These are phyloP conservation scores for Rattus rattus DNA, from an alignment of 2,113 vertebrate species.

Conservation along the genomic window DNA sequence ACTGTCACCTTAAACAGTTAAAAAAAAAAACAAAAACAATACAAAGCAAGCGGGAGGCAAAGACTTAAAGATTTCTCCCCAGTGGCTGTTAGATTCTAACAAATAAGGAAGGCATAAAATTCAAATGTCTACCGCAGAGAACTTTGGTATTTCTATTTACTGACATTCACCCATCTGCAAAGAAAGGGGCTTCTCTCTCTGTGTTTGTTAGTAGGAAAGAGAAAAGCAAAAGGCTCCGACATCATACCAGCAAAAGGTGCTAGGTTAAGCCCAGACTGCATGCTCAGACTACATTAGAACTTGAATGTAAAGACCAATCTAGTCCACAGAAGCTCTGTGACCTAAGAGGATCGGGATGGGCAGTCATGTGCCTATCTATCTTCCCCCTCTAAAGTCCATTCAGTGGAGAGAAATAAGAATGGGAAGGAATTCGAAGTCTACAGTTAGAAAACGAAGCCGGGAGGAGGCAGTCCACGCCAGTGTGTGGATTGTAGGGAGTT, in stretches of 20 bases:
- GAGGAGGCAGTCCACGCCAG: not conserved
- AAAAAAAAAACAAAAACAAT: not conserved
- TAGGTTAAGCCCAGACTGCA: not conserved
- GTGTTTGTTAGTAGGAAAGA: not conserved
- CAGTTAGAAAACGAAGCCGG: not conserved
- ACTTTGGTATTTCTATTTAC: not conserved
- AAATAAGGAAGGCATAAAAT: conserved; percentile 16
- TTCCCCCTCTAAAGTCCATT: not conserved
- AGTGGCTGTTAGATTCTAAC: not conserved
- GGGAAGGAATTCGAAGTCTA: not conserved
- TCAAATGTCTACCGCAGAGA: not conserved
- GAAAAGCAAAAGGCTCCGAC: not conserved
- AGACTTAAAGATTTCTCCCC: not conserved
- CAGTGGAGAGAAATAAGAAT: not conserved
- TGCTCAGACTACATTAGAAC: not conserved
- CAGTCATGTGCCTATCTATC: not conserved
- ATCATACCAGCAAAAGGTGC: not conserved
- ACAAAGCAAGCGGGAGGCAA: not conserved
- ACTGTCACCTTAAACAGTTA: not conserved
- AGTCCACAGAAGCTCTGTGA: not conserved
- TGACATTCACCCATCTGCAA: not conserved
- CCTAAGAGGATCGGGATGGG: not conserved
- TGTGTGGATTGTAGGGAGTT: not conserved
- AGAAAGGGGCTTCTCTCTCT: not conserved
- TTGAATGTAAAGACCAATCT: not conserved